These are phyloP conservation scores for Anneissia japonica DNA, from an alignment of 35 echinoderm and acorn worm species.

Conservation along the genomic window DNA sequence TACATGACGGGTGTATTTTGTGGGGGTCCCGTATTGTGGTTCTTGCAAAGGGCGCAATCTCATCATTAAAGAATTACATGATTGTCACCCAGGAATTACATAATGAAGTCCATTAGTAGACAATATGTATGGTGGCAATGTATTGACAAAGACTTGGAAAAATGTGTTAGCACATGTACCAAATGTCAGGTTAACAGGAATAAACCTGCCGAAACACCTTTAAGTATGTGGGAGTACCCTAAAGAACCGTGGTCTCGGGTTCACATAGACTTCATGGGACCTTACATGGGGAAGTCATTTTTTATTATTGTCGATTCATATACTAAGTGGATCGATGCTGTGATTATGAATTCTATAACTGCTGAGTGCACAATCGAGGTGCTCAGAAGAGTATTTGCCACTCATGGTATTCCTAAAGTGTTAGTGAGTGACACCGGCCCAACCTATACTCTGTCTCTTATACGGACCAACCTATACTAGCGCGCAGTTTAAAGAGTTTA, in stretches of 20 bases:
- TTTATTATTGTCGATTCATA: constrained; percentile 11
- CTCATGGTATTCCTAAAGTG: neutral
- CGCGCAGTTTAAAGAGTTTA: constrained; percentile 33
- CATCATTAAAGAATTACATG: constrained; percentile 56
- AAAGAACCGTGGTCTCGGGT: constrained; percentile 1
- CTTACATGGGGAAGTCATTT: neutral
- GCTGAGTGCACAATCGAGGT: neutral
- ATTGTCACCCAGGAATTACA: constrained; percentile 40
- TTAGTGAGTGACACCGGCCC: constrained; percentile 12
- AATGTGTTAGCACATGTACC: no score
- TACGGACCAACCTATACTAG: constrained; percentile 18
- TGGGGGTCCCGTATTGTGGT: constrained; percentile 59
- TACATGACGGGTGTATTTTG: constrained; percentile 41
- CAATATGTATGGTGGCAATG: constrained; percentile 21
- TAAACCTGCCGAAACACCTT: no score
- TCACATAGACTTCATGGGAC: neutral
- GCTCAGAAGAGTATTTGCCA: neutral
- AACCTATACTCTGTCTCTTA: no score
- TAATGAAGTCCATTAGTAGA: constrained; percentile 18
- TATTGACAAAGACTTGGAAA: no score
- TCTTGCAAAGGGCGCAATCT: constrained; percentile 32
- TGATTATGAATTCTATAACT: neutral
- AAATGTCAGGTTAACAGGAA: no score
- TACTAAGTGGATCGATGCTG: constrained; percentile 11
- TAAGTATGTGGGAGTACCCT: neutral